Base-by-base conservation (phyloP, 2,113 vertebrate species). In the Vanacampus margaritifer region DNA sequence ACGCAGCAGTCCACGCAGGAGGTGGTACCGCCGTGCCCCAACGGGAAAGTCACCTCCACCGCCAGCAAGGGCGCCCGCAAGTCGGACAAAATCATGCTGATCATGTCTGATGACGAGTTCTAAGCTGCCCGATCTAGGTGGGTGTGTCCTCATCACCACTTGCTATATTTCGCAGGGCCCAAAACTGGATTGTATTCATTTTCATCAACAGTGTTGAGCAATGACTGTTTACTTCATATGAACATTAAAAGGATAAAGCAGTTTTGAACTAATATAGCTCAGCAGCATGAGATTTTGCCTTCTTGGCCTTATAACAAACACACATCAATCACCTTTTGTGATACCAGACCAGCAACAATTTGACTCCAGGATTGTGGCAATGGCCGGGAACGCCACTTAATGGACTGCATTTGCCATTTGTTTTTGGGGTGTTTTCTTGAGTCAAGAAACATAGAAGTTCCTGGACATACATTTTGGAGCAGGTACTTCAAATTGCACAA, bases 1-100 rank as follows among this genome's bases (percentile, higher is more conserved):
- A 93, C 93, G 1, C 94, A 95, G 90, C 94, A 95, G 81, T 93
- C 96, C 0, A 98, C 93, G 17, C 94, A 96, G 32, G 96, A 98
- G 69, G 90, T 93, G 66, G 90, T 92, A 46, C 82, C 6, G 37
- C 91, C 92, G 0, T 81, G 86, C 56, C 60, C 88, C 14, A 94
- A 93, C 0, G 92, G 91, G n/a, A 92, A 91, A 0, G 12, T 74
- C 81, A 1, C 67, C 68, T 6, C 63, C 69, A 72, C 65, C 71
- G 72, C 68, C 74, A 53, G 56, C 58, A 90, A 87, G 73, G 75
- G 71, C 83, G 85, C 85, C 63, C 90, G 85, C 72, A 94, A 91
- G 73, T 86, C 94, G 1, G 97, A 98, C 88, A 98, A 98, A 80
- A 91, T 93, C 70, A 93, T 95, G 92, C 87, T 99, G 73, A 97